phyloP scores from a whole-genome alignment of 2,113 vertebrate genomes.

The Genyomyrus donnyi region DNA sequence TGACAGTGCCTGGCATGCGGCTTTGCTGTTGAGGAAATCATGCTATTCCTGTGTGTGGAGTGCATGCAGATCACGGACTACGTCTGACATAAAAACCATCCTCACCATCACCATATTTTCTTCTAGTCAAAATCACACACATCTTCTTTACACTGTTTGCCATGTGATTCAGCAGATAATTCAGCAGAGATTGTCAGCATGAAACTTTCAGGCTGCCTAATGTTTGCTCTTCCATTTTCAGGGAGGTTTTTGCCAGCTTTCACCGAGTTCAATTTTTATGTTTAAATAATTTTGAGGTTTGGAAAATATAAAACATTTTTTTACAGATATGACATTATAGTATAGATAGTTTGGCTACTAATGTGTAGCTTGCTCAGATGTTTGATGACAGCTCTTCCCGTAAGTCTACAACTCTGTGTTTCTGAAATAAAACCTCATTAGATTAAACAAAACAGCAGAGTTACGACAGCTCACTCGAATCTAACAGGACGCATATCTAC shows the following conservation, averaged over 20 bases:
- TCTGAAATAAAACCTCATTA: not conserved
- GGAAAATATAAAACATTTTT: not conserved
- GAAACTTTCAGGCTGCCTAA: not conserved
- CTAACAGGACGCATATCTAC: not conserved
- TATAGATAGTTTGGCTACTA: not conserved
- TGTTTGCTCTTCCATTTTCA: not conserved
- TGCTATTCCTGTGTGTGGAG: not conserved
- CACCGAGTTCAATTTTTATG: not conserved
- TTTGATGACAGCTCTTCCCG: not conserved
- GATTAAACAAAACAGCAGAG: not conserved
- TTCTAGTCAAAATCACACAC: not conserved
- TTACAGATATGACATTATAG: not conserved
- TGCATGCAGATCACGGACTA: not conserved
- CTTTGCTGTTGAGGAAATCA: not conserved
- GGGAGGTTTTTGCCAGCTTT: not conserved
- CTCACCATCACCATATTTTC: not conserved
- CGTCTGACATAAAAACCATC: not conserved
- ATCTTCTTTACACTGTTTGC: not conserved
- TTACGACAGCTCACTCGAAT: not conserved
- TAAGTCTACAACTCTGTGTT: not conserved
- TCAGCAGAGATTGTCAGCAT: not conserved
- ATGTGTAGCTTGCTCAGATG: not conserved
- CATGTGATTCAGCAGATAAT: not conserved
- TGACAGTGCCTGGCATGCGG: not conserved
- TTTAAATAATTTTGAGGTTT: not conserved